Conservation (phyloP, 2,888 invertebrate genomes). For the Actias luna region DNA sequence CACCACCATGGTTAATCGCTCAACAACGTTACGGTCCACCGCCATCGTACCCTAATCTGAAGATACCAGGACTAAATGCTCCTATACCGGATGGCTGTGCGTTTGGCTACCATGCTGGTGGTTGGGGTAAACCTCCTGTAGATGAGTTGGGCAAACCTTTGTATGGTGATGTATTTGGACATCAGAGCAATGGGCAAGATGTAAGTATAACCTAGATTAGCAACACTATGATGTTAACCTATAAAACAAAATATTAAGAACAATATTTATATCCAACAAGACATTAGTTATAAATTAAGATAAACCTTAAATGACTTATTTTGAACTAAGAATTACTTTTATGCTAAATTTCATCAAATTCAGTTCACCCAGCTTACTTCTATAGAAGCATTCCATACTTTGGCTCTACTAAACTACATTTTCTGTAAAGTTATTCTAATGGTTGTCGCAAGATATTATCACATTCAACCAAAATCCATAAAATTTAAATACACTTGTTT, state of each 20-base stretch:
- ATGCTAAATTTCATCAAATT: neutral
- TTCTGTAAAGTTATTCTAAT: no score
- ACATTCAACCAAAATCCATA: no score
- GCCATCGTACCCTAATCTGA: conserved; percentile 98
- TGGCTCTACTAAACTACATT: no score
- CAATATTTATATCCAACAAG: neutral
- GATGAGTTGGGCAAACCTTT: conserved; percentile 98
- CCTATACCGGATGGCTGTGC: conserved; percentile 98
- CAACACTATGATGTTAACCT: neutral
- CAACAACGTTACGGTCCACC: conserved; percentile 99
- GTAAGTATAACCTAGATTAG: conserved; percentile 64
- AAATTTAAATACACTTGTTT: no score
- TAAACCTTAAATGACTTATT: neutral
- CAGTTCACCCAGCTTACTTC: neutral
- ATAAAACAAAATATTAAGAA: no score
- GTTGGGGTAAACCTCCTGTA: conserved; percentile 99
- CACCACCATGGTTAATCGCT: conserved; percentile 98
- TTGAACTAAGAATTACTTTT: neutral
- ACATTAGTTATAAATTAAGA: neutral
- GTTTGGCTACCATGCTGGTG: conserved; percentile 99
- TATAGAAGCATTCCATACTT: no score
- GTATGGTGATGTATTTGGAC: conserved; percentile 99
- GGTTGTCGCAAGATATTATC: no score
- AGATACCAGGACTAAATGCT: conserved; percentile 98
- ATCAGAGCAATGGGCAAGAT: conserved; percentile 87